Conservation (phyloP, 2,113 vertebrate species). For the Cyprinus carpio region DNA sequence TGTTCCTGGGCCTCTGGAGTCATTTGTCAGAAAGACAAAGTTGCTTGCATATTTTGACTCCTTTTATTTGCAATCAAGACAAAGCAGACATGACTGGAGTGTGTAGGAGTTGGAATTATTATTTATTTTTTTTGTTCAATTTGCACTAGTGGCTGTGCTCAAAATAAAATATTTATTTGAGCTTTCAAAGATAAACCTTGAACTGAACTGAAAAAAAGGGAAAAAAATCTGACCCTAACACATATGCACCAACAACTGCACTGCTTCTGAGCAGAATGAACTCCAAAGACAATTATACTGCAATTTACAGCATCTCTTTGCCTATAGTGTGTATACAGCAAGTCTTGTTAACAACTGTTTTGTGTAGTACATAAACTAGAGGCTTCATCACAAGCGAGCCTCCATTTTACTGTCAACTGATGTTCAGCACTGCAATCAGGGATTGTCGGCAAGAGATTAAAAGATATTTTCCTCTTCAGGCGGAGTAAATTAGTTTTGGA, state of each 20-base stretch:
- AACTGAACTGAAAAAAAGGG: background rate
- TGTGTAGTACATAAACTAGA: constrained; percentile 44
- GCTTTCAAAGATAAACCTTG: constrained; percentile 43
- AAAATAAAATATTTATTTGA: constrained; percentile 25
- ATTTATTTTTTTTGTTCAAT: too few species aligned
- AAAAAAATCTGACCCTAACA: background rate
- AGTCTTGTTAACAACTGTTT: constrained; percentile 58
- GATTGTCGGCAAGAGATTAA: constrained; percentile 77
- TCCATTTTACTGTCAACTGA: constrained; percentile 72
- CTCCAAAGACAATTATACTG: background rate
- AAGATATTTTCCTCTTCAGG: constrained; percentile 79
- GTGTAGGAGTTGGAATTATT: too few species aligned
- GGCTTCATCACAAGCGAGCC: constrained; percentile 58
- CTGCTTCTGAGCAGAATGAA: background rate
- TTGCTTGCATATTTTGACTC: background rate
- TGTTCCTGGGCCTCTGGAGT: constrained; percentile 28
- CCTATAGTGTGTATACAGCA: background rate
- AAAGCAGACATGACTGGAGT: background rate
- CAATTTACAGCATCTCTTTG: background rate
- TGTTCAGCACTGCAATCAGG: constrained; percentile 69
- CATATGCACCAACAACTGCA: background rate
- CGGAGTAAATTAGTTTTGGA: constrained; percentile 79
- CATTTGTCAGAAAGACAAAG: background rate
- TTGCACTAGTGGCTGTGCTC: background rate
- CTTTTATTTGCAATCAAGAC: constrained; percentile 16